These are phyloP conservation scores for Xanthia icteritia DNA, from an alignment of 2,888 invertebrate species.

Conservation along the genomic window DNA sequence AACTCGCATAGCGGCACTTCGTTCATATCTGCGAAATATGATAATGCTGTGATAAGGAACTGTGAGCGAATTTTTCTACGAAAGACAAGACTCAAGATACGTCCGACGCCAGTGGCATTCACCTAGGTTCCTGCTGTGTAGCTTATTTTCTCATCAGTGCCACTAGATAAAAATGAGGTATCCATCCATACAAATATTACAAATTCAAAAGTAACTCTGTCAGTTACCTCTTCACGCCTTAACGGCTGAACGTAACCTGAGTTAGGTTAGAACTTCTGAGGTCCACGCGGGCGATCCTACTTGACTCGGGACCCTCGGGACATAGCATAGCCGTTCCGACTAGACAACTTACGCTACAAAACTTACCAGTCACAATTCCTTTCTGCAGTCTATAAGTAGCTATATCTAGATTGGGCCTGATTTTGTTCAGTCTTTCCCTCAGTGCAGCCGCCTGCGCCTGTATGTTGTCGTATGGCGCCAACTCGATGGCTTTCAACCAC, in stretches of 20 bases:
- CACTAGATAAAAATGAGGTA: not conserved
- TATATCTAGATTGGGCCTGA: conserved; percentile 92
- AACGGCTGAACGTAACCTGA: not conserved
- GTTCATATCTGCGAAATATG: conserved; percentile 92
- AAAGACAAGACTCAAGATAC: not conserved
- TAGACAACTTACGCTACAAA: not conserved
- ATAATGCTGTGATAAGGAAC: not conserved
- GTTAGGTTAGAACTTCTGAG: not conserved
- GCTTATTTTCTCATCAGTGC: too few relatives aligned
- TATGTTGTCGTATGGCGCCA: conserved; percentile 96
- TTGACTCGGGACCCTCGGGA: not conserved
- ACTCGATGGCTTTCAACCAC: conserved; percentile 96
- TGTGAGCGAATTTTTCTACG: not conserved
- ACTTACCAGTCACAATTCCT: conserved; percentile 92
- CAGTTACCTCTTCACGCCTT: not conserved
- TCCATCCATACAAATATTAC: not conserved
- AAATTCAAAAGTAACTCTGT: not conserved
- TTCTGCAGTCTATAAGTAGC: conserved; percentile 93
- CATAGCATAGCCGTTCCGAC: not conserved
- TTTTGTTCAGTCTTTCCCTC: conserved; percentile 91
- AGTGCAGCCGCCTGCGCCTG: conserved; percentile 93
- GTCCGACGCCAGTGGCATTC: too few relatives aligned
- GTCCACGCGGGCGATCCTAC: not conserved
- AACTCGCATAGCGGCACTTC: conserved; percentile 96
- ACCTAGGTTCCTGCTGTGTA: not conserved